Conservation (phyloP, 2,797 vertebrate species). For the Liparis tanakae region DNA sequence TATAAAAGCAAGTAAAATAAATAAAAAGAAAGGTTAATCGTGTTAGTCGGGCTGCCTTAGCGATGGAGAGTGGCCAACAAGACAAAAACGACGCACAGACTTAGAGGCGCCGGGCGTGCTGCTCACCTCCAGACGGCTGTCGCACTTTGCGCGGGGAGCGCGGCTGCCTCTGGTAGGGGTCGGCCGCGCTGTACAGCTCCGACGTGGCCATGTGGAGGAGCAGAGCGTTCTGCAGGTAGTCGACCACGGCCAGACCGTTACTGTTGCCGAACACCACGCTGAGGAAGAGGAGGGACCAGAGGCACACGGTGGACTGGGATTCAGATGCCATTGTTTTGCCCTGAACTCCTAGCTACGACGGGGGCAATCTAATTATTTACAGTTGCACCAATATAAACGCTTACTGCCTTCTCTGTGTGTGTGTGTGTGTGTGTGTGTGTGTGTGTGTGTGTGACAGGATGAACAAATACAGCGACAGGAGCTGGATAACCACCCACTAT, state of each 20-base stretch:
- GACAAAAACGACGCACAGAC: background rate
- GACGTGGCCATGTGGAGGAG: constrained; percentile 92
- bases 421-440: too few species aligned
- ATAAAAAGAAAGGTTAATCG: background rate
- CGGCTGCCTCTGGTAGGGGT: constrained; percentile 93
- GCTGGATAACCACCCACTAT: background rate
- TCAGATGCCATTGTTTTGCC: constrained; percentile 4
- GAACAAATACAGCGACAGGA: constrained; percentile 4
- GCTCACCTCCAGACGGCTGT: constrained; percentile 93
- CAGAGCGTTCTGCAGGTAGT: constrained; percentile 96
- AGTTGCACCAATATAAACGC: constrained; percentile 3
- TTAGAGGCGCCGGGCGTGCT: background rate
- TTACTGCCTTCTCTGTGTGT: background rate
- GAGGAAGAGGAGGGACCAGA: constrained; percentile 22
- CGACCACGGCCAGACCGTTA: constrained; percentile 94
- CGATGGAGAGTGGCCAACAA: background rate
- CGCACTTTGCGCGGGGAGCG: constrained; percentile 93
- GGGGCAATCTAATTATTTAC: constrained; percentile 4
- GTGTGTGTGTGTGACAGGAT: constrained; percentile 6
- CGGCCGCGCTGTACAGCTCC: constrained; percentile 92
- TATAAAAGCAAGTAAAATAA: background rate
- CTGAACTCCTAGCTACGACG: background rate
- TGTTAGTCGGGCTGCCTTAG: constrained; percentile 2
- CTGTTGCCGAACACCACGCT: constrained; percentile 98
- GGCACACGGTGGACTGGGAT: background rate